These are phyloP conservation scores for Lathronympha strigana DNA, from an alignment of 2,888 invertebrate genomes.

Conservation along the genomic window DNA sequence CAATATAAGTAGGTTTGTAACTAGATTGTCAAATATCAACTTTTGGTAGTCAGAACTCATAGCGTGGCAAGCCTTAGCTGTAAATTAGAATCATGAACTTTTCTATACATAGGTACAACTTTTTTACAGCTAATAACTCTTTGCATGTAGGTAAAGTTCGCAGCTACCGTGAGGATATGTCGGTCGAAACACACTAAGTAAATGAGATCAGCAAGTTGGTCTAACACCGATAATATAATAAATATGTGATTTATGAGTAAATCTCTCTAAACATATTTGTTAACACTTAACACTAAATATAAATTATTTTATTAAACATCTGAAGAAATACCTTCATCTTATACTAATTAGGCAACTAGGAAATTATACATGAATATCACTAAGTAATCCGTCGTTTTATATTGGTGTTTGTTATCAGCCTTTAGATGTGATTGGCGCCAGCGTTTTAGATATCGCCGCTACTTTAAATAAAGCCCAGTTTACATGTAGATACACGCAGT, in stretches of 20 bases:
- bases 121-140: no score
- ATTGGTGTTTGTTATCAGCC: conserved; percentile 47
- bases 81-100: no score
- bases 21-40: no score
- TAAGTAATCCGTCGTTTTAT: conserved; percentile 29
- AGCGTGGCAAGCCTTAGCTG: no score
- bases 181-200: conserved; percentile 39
- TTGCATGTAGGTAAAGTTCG: conserved; percentile 3
- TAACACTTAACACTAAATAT: conserved; percentile 34
- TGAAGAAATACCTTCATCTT: conserved; percentile 41
- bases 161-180: conserved; percentile 29
- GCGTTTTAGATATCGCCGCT: conserved; percentile 1
- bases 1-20: no score
- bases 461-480: background rate
- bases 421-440: conserved; percentile 45
- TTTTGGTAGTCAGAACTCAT: no score
- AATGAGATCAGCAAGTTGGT: conserved; percentile 45
- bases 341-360: conserved; percentile 42
- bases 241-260: conserved; percentile 22
- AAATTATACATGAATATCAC: conserved; percentile 40
- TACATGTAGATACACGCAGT: background rate
- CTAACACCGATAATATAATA: conserved; percentile 37
- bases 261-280: conserved; percentile 26
- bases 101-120: no score
- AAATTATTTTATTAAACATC: conserved; percentile 29